Conservation (phyloP, 2,888 invertebrate genomes). For the Mycalesis mineus region DNA sequence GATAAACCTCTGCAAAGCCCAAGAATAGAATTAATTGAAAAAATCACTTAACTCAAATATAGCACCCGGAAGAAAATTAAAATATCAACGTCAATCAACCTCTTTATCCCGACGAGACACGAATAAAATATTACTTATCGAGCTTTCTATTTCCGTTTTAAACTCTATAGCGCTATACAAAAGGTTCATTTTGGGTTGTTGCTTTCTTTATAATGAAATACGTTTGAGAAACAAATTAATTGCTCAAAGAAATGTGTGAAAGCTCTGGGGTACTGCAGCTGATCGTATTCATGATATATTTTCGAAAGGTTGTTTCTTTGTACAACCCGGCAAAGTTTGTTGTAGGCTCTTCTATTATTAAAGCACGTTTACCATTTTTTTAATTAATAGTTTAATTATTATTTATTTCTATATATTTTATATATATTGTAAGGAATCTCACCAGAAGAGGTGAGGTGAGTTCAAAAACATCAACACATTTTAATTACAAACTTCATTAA, state of each 20-base stretch:
- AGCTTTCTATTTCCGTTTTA: background rate
- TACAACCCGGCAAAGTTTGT: too few relatives aligned
- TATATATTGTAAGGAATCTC: too few relatives aligned
- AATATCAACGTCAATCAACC: constrained; percentile 1
- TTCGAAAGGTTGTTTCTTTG: too few relatives aligned
- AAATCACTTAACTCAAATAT: background rate
- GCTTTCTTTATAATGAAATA: background rate
- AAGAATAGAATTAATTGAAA: background rate
- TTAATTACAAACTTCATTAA: too few relatives aligned
- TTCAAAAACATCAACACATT: too few relatives aligned
- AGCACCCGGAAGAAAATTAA: background rate
- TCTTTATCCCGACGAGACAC: background rate
- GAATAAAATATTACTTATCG: background rate
- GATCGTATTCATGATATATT: background rate
- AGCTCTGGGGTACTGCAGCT: background rate
- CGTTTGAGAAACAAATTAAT: background rate
- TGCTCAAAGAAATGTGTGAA: background rate
- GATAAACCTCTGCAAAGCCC: background rate
- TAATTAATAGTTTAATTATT: too few relatives aligned
- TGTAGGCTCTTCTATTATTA: too few relatives aligned
- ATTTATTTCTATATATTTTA: too few relatives aligned
- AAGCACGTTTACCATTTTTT: too few relatives aligned
- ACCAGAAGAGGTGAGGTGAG: too few relatives aligned
- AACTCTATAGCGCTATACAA: background rate
- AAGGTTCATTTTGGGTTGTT: background rate